phyloP scores from a whole-genome alignment of 2,888 invertebrate species.

The Hyles lineata region DNA sequence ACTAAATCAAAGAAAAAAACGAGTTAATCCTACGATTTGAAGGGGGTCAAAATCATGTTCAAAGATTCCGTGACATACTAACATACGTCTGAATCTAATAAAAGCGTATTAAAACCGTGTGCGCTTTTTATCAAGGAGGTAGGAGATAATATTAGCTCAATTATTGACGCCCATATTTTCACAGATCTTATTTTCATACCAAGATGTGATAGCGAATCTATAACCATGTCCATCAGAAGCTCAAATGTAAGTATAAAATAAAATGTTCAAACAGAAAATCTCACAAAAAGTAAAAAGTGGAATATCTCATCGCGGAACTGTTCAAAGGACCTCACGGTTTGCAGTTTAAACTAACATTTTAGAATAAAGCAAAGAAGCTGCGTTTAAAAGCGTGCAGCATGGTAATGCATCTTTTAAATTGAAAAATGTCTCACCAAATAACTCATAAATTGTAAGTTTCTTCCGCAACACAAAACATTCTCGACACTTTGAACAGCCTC shows the following conservation, averaged over 20 bases:
- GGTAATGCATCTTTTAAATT: constrained; percentile 12
- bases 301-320: neutral
- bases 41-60: too few species aligned
- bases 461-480: neutral
- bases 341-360: neutral
- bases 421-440: neutral
- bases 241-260: neutral
- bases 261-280: neutral
- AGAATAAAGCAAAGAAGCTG: neutral
- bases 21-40: too few species aligned
- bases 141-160: too few species aligned
- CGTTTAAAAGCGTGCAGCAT: neutral
- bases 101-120: too few species aligned
- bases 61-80: too few species aligned
- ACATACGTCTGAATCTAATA: too few species aligned
- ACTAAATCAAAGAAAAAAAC: too few species aligned
- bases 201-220: neutral
- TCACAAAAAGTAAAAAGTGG: too few species aligned
- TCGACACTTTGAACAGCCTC: constrained; percentile 16
- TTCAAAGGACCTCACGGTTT: neutral
- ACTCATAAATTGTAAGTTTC: constrained; percentile 21
- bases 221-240: neutral
- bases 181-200: too few species aligned
- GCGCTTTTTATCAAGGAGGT: too few species aligned
- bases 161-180: too few species aligned